Evolutionary conservation across 2,888 invertebrate genomes (phyloP).

Genomic region (Osmoderma eremita): DNA sequence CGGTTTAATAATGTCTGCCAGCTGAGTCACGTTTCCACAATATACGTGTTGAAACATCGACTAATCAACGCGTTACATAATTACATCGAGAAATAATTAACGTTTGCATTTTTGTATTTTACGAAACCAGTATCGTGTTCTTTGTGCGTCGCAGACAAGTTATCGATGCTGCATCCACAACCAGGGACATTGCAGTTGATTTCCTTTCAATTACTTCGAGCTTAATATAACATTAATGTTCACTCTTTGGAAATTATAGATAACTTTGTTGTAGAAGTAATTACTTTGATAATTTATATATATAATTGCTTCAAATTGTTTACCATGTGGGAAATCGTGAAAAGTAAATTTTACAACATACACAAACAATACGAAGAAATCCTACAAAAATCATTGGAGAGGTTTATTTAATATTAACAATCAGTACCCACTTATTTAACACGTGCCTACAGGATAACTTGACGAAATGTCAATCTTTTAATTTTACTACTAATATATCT

Average conservation of each 20-base stretch:
- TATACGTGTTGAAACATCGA: conserved; percentile 51
- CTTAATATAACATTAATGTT: conserved; percentile 2
- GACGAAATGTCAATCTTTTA: no score
- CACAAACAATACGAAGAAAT: no score
- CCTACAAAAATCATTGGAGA: no score
- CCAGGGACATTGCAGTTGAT: conserved; percentile 8
- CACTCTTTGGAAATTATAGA: conserved; percentile 1
- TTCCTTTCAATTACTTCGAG: conserved; percentile 7
- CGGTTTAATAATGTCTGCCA: conserved; percentile 49
- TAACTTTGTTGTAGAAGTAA: neutral
- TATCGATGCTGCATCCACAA: conserved; percentile 11
- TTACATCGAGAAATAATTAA: conserved; percentile 52
- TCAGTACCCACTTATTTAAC: no score
- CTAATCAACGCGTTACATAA: conserved; percentile 52
- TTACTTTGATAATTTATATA: neutral
- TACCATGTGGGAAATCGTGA: neutral
- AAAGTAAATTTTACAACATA: no score
- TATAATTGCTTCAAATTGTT: conserved; percentile 12
- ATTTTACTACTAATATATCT: no score
- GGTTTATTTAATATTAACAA: no score
- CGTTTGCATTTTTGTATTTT: conserved; percentile 44
- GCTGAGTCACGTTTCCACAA: conserved; percentile 51
- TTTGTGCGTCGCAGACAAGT: conserved; percentile 13
- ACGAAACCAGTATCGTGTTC: conserved; percentile 35
- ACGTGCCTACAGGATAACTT: no score